phyloP scores from a whole-genome alignment of 2,888 invertebrate species.

The Ypsolopha sequella region DNA sequence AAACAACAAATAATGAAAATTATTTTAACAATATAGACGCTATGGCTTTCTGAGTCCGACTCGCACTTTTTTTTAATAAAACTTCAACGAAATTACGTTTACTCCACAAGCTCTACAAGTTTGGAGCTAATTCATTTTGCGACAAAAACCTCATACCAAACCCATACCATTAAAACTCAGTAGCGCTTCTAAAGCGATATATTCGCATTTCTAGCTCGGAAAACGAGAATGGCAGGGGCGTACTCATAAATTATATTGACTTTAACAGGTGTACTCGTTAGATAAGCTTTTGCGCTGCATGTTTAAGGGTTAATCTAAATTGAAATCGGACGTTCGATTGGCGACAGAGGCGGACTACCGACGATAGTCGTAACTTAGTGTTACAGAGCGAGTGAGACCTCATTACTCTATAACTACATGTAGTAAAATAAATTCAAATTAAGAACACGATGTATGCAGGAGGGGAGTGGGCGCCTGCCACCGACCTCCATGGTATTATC shows the following conservation, averaged over 20 bases:
- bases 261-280: conserved; percentile 65
- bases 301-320: conserved; percentile 64
- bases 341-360: conserved; percentile 47
- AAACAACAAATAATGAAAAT: too few species aligned
- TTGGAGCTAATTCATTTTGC: too few species aligned
- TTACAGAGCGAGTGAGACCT: conserved; percentile 14
- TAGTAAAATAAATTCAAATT: conserved; percentile 52
- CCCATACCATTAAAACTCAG: conserved; percentile 5
- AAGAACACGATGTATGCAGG: conserved; percentile 23
- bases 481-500: too few species aligned
- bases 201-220: conserved; percentile 10
- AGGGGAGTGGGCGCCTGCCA: too few species aligned
- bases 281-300: conserved; percentile 63
- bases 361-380: conserved; percentile 25
- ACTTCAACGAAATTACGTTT: too few species aligned
- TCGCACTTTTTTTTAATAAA: too few species aligned
- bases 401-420: conserved; percentile 27
- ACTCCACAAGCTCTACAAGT: too few species aligned
- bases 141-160: too few species aligned
- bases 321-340: conserved; percentile 67
- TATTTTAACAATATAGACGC: too few species aligned
- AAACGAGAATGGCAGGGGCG: conserved; percentile 31
- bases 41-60: too few species aligned
- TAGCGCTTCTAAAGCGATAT: conserved; percentile 5
- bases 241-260: conserved; percentile 59